Evolutionary conservation across 2,113 vertebrate genomes (phyloP).

Genomic region (Dasyurus viverrinus): DNA sequence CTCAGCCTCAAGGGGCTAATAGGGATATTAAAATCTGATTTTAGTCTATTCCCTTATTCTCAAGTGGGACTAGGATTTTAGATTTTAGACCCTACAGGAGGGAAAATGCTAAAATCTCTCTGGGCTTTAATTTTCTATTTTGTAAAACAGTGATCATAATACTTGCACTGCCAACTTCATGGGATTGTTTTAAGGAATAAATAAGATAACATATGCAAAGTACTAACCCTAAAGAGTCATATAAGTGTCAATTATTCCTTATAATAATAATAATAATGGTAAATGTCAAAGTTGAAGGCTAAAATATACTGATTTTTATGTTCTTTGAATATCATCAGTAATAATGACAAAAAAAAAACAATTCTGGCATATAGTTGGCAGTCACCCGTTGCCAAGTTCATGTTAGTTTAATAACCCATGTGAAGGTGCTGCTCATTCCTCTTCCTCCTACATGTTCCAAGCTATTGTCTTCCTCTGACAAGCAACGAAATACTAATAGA

Average conservation of each 20-base stretch:
- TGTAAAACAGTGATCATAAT: background rate
- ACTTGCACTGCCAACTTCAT: background rate
- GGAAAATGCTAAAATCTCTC: background rate
- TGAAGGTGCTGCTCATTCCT: background rate
- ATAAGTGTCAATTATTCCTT: background rate
- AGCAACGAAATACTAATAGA: background rate
- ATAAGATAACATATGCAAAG: background rate
- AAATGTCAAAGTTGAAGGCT: background rate
- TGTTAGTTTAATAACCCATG: slow-evolving; percentile 7
- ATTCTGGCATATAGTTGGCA: slow-evolving; percentile 41
- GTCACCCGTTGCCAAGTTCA: slow-evolving; percentile 46
- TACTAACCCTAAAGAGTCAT: background rate
- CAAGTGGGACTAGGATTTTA: background rate
- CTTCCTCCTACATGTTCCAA: background rate
- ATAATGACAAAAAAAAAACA: background rate
- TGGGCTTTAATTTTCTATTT: background rate
- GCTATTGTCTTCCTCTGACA: slow-evolving; percentile 53
- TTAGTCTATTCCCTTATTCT: background rate
- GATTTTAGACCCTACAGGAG: background rate
- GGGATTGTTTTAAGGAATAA: background rate
- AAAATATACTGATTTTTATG: background rate
- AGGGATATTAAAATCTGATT: background rate
- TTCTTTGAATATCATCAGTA: slow-evolving; percentile 27
- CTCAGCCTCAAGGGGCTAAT: background rate
- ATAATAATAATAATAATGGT: background rate